Evolutionary conservation across 2,797 vertebrate genomes (phyloP).

Genomic region (Coluber constrictor): DNA sequence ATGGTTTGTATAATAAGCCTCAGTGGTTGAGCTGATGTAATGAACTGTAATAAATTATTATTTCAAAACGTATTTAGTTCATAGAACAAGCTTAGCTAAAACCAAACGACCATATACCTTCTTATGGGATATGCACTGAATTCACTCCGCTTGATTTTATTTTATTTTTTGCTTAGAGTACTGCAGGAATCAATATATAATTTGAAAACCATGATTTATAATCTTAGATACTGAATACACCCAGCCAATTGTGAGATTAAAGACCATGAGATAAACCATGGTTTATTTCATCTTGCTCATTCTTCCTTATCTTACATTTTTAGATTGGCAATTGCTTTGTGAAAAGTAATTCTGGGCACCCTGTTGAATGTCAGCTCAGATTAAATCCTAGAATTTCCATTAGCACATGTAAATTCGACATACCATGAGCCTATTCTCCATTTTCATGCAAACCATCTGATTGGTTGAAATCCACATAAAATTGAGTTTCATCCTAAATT

Average conservation of each 20-base stretch:
- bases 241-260: not conserved
- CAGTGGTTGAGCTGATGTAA: not conserved
- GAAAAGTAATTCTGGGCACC: not conserved
- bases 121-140: not conserved
- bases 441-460: not conserved
- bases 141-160: not conserved
- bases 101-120: not conserved
- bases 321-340: not conserved
- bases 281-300: not conserved
- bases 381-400: not conserved
- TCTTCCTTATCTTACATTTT: not conserved
- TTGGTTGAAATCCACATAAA: not conserved
- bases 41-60: not conserved
- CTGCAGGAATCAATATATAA: not conserved
- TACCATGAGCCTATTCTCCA: not conserved
- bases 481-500: accelerated
- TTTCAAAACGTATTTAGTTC: not conserved
- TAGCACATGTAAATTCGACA: not conserved
- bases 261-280: not conserved
- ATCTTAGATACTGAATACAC: not conserved
- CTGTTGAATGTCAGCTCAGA: not conserved
- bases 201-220: not conserved
- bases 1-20: not conserved
- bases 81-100: not conserved
- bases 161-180: not conserved